These are phyloP conservation scores for Oligia fasciuncula DNA, from an alignment of 2,888 invertebrate genomes.

Conservation along the genomic window DNA sequence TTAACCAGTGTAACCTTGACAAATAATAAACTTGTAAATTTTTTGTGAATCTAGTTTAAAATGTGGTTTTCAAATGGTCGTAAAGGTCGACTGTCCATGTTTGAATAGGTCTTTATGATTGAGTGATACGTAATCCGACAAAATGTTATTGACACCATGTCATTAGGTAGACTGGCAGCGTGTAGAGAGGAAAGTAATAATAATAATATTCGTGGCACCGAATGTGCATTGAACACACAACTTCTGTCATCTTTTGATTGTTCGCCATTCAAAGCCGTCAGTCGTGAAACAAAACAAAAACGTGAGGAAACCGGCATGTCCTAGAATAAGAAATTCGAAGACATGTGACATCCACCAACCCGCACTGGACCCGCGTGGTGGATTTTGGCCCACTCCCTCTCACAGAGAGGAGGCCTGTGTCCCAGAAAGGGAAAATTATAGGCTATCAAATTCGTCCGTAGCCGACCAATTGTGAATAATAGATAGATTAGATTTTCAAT, in stretches of 20 bases:
- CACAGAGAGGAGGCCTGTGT: not conserved
- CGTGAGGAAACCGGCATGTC: not conserved
- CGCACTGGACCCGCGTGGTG: not conserved
- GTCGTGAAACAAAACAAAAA: too few species aligned
- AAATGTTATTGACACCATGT: constrained; percentile 39
- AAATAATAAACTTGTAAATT: constrained; percentile 31
- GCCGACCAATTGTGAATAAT: too few species aligned
- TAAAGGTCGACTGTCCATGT: constrained; percentile 48
- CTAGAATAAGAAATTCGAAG: too few species aligned
- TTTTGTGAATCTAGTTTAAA: constrained; percentile 48
- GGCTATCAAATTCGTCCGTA: too few species aligned
- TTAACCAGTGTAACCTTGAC: constrained; percentile 36
- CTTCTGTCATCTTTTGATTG: not conserved
- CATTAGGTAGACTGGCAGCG: not conserved
- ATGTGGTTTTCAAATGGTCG: constrained; percentile 34
- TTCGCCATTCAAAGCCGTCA: not conserved
- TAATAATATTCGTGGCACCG: not conserved
- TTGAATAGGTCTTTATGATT: constrained; percentile 41
- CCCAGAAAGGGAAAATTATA: not conserved
- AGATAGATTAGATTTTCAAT: too few species aligned
- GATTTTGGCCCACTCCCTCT: not conserved
- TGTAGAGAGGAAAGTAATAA: not conserved
- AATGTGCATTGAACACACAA: not conserved
- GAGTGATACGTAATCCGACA: constrained; percentile 5
- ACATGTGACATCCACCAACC: too few species aligned